Percentiles rank a stretch among this genome's conserved stretches.
These are phyloP conservation scores for Philypnodon macrostomus DNA, from an alignment of 2,797 vertebrate genomes.

Conservation along the genomic window DNA sequence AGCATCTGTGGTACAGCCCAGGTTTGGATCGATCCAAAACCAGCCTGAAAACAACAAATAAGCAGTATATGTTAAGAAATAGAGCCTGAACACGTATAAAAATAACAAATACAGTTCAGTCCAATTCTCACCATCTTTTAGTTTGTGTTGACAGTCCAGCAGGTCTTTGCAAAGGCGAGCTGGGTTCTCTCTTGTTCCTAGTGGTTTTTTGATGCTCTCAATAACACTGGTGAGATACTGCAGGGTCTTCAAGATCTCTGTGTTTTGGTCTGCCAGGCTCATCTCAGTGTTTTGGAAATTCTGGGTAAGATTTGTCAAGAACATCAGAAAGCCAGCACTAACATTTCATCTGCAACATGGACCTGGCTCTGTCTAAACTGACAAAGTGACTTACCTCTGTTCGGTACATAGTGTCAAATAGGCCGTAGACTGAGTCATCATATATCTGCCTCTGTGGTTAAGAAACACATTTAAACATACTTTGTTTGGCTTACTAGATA, in stretches of 20 bases:
- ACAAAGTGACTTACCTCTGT: constrained; percentile 67
- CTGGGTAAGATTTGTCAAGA: constrained; percentile 63
- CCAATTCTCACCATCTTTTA: constrained; percentile 83
- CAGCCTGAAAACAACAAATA: constrained; percentile 76
- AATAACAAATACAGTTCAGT: no score
- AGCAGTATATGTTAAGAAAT: no score
- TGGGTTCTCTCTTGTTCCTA: constrained; percentile 90
- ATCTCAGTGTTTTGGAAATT: constrained; percentile 90
- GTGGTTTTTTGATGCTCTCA: constrained; percentile 88
- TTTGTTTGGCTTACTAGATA: constrained; percentile 16
- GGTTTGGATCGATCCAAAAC: constrained; percentile 98
- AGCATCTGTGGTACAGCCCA: constrained; percentile 93
- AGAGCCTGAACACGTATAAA: no score
- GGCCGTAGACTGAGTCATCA: constrained; percentile 79
- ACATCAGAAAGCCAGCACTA: not conserved
- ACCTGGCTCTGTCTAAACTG: not conserved
- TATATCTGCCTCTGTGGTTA: constrained; percentile 81
- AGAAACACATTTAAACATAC: constrained; percentile 21
- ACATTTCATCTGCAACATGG: not conserved
- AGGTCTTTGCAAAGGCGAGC: constrained; percentile 93
- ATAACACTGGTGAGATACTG: constrained; percentile 88
- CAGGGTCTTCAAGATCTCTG: constrained; percentile 89
- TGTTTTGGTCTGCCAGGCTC: constrained; percentile 78
- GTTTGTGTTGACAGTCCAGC: constrained; percentile 85
- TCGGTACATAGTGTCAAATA: constrained; percentile 72